Percentiles rank a stretch among this genome's conserved stretches.
These are phyloP conservation scores for Erpobdella octoculata DNA, from an alignment of 2,888 invertebrate genomes.

Conservation along the genomic window DNA sequence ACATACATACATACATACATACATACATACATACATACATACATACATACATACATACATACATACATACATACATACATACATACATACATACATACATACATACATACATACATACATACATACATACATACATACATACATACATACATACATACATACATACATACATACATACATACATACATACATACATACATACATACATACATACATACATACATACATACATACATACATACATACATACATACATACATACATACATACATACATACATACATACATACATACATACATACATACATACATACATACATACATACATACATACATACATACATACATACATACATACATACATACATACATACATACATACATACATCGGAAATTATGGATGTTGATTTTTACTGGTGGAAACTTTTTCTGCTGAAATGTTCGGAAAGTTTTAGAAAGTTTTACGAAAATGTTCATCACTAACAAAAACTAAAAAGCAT, in stretches of 20 bases:
- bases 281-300: not conserved
- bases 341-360: constrained; percentile 8
- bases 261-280: not conserved
- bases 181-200: not conserved
- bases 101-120: not conserved
- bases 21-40: too few relatives aligned
- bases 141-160: not conserved
- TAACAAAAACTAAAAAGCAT: too few relatives aligned
- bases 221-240: not conserved
- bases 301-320: not conserved
- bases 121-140: not conserved
- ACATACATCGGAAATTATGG: constrained; percentile 15
- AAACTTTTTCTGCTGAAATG: too few relatives aligned
- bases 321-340: not conserved
- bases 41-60: too few relatives aligned
- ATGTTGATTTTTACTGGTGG: too few relatives aligned
- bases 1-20: too few relatives aligned
- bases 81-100: not conserved
- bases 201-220: not conserved
- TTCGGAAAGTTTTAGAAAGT: too few relatives aligned
- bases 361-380: not conserved
- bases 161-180: not conserved
- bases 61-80: too few relatives aligned
- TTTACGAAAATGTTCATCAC: too few relatives aligned
- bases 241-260: not conserved